Evolutionary conservation across 2,113 vertebrate genomes (phyloP), one percentile per base, ranked within the genome.

Genomic region (Rhinolophus ferrumequinum): DNA sequence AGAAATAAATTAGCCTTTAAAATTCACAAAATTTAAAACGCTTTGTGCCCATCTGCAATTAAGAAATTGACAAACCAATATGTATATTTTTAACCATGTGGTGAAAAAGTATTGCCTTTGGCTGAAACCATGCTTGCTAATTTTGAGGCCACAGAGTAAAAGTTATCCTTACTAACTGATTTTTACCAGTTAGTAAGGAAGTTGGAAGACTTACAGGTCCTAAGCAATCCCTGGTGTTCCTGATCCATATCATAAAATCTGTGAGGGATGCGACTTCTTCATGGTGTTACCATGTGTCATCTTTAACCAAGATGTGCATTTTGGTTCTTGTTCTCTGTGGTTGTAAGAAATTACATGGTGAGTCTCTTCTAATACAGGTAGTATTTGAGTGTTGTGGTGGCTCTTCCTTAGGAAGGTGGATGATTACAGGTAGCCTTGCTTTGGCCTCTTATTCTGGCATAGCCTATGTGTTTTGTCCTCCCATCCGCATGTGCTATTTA

Each of bases 61-160:
- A 85, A 95, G 58, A 89, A 85, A 26, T 82, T 87, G 64, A 19
- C 28, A 41, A 58, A 56, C 38, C 13, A 28, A 22, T 64, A 50
- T 41, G 21, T 58, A 38, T 56, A 44, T 69, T 92, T 94, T 95
- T 69, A 75, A 67, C 30, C 7, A 73, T 15, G 6, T 85, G 41
- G 5, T 72, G 21, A 72, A 66, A 89, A 80, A 77, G 11, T 44
- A 24, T 52, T 67, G 41, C 28, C 33, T 81, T 86, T 79, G 8
- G 44, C 35, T 88, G 14, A 62, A 62, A 75, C 18, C 16, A 33
- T 75, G 80, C n/a, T 75, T 93, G 58, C 50, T 41, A 60, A 19
- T 80, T 89, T 93, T 75, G 50, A 93, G 66, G 67, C 50, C n/a
- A 60, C 21, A 75, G 84, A 95, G 56, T 80, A 93, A 85, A 85